Evolutionary conservation across 2,888 invertebrate genomes (phyloP).

Genomic region (Caenorhabditis japonica): DNA sequence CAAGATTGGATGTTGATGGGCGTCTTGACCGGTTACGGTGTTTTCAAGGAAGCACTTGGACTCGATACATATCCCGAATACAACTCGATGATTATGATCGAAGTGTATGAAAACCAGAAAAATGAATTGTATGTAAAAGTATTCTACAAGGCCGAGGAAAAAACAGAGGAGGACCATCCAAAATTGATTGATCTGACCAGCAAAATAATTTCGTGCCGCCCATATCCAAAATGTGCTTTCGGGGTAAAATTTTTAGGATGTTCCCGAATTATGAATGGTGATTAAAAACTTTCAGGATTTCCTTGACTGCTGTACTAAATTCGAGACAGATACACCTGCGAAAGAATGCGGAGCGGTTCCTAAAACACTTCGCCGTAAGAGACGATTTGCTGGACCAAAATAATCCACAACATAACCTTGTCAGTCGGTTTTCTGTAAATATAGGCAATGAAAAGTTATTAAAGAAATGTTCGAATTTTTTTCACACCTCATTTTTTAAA

Average conservation of each 20-base stretch:
- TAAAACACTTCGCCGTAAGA: neutral
- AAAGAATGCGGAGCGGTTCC: too few species aligned
- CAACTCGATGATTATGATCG: constrained; percentile 50
- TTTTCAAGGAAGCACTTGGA: constrained; percentile 23
- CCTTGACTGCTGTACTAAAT: constrained; percentile 7
- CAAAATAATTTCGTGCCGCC: constrained; percentile 10
- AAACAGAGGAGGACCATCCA: constrained; percentile 12
- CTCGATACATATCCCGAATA: constrained; percentile 30
- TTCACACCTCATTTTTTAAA: too few species aligned
- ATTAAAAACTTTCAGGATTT: constrained; percentile 5
- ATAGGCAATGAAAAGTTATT: neutral
- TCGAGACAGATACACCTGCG: neutral
- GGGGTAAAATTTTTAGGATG: neutral
- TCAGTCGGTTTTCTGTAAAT: neutral
- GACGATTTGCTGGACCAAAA: constrained; percentile 12
- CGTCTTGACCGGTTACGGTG: constrained; percentile 30
- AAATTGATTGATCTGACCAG: constrained; percentile 28
- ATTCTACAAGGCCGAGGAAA: constrained; percentile 34
- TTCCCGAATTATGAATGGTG: neutral
- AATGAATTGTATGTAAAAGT: constrained; percentile 19
- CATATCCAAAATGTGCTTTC: neutral
- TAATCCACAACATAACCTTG: neutral
- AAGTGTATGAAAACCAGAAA: constrained; percentile 15
- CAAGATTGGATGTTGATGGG: constrained; percentile 54
- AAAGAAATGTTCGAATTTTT: too few species aligned